These are phyloP conservation scores for Macrosiphum euphorbiae DNA, from an alignment of 2,888 invertebrate genomes.

Conservation along the genomic window DNA sequence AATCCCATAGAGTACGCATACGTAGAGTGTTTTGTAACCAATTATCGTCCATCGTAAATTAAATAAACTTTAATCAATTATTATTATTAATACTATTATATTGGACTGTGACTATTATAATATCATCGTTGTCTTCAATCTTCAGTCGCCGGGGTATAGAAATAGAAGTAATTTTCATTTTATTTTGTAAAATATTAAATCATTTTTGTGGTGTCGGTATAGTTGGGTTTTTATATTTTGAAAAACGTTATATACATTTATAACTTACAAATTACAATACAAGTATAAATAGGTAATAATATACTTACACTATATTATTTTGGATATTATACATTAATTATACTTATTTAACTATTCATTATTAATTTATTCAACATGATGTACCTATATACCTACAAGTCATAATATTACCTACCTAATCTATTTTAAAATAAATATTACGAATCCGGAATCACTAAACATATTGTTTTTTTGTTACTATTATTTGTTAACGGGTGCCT, in stretches of 20 bases:
- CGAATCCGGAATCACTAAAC: no score
- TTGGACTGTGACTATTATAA: background rate
- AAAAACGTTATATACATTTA: background rate
- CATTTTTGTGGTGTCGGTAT: background rate
- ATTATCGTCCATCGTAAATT: slow-evolving; percentile 57
- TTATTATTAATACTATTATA: slow-evolving; percentile 18
- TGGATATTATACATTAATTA: background rate
- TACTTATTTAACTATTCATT: background rate
- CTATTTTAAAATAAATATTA: no score
- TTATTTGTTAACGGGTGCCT: no score
- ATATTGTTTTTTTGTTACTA: no score
- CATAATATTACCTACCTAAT: no score
- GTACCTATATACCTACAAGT: no score
- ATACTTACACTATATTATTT: background rate
- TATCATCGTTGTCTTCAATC: background rate
- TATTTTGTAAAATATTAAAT: background rate
- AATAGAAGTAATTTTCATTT: slow-evolving; percentile 14
- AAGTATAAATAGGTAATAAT: background rate
- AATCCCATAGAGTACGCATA: slow-evolving; percentile 38
- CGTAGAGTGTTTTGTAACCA: slow-evolving; percentile 39
- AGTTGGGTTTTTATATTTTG: background rate
- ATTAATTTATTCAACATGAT: background rate
- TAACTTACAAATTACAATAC: background rate
- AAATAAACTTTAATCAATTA: slow-evolving; percentile 35
- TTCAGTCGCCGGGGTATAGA: background rate